Evolutionary conservation across 2,113 vertebrate species (phyloP), one percentile per base, ranked within the genome.

Genomic region (Passer domesticus): DNA sequence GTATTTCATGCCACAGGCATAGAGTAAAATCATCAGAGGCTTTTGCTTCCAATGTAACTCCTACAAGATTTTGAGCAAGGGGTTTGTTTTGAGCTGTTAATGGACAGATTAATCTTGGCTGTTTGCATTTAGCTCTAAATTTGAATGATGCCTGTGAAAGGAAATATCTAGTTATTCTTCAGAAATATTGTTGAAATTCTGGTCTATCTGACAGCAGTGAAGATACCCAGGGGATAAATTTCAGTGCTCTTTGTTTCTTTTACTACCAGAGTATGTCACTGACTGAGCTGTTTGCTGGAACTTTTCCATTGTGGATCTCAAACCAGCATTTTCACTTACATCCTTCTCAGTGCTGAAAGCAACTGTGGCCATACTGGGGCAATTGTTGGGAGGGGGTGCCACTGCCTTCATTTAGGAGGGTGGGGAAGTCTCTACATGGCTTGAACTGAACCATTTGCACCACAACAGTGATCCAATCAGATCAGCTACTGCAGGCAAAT

Each of bases 21-120:
- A 49, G 53, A 90, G n/a, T 56, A 82, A 95, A 93, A 93, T 64
- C 53, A 90, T 82, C 78, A 49, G 78, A 95, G 66, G 19, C 37
- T 91, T 90, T 76, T 91, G 31, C 53, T 83, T 92, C 58, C 52
- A 64, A 14, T 89, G n/a, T 24, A 46, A 62, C 89, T 89, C 44
- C 62, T 91, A 85, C 35, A 91, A 95, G 80, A 79, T 73, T 75
- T 8, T 62, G 60, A 89, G 69, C 59, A 83, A 70, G 15, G 11
- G 60, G 62, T 92, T 91, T 83, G 68, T 83, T 94, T 92, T 63
- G 76, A 94, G 76, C 83, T 86, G 47, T 86, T 89, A 94, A 95
- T 55, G 77, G 60, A 77, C 52, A 89, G 83, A 96, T 95, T 93
- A 88, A 92, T 86, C 75, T 85, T 74, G 33, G 55, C 35, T 91